A percentile compares a stretch with the other conserved stretches of the same genome.
These are phyloP conservation scores for Xanthorhoe spadicearia DNA, from an alignment of 2,888 invertebrate species.

Conservation along the genomic window DNA sequence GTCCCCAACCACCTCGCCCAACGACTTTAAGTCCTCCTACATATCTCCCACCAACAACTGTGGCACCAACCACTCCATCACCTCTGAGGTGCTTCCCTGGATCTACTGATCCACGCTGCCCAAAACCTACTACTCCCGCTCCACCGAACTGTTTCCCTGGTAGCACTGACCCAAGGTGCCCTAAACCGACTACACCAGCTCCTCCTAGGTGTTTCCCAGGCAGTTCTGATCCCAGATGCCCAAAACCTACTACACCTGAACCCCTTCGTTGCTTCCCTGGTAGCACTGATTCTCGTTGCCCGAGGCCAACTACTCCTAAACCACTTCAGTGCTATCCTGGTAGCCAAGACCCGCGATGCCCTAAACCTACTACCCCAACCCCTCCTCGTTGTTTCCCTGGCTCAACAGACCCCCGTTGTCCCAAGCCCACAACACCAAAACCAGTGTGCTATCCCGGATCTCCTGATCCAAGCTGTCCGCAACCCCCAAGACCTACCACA, in stretches of 20 bases:
- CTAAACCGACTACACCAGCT: slow-evolving; percentile 49
- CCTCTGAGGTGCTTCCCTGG: slow-evolving; percentile 58
- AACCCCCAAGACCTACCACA: slow-evolving; percentile 48
- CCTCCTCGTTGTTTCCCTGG: slow-evolving; percentile 50
- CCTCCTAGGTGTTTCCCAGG: slow-evolving; percentile 51
- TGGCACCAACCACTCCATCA: slow-evolving; percentile 47
- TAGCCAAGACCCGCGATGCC: slow-evolving; percentile 53
- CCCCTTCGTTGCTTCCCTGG: slow-evolving; percentile 50
- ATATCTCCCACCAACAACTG: slow-evolving; percentile 21
- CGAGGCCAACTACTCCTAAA: slow-evolving; percentile 42
- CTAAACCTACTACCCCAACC: slow-evolving; percentile 46
- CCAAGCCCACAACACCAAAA: slow-evolving; percentile 54
- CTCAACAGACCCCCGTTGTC: slow-evolving; percentile 42
- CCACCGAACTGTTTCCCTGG: slow-evolving; percentile 51
- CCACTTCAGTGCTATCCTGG: slow-evolving; percentile 57
- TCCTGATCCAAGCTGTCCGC: slow-evolving; percentile 54
- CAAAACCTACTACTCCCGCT: slow-evolving; percentile 46
- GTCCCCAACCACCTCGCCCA: slow-evolving; percentile 42
- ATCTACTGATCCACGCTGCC: slow-evolving; percentile 52
- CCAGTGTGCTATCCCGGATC: slow-evolving; percentile 51
- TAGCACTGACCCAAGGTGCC: slow-evolving; percentile 59
- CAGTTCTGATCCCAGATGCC: slow-evolving; percentile 56
- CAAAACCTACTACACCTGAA: slow-evolving; percentile 47
- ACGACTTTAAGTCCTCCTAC: slow-evolving; percentile 37
- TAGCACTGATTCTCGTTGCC: slow-evolving; percentile 43